Evolutionary conservation across 2,888 invertebrate species (phyloP).

Genomic region (Drosophila melanocephala): DNA sequence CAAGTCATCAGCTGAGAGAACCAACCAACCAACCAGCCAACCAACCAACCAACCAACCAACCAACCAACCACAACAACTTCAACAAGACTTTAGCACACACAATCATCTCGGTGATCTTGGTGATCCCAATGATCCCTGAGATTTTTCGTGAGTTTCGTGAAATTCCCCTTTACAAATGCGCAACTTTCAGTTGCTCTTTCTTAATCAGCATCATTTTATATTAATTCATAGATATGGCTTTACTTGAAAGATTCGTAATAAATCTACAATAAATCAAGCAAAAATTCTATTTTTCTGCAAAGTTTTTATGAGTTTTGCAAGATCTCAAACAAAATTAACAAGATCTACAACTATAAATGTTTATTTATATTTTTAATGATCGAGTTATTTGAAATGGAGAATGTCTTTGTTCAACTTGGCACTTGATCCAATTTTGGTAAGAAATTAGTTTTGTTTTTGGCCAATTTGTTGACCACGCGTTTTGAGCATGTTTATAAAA

Average conservation of each 20-base stretch:
- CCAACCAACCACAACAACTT: slow-evolving; percentile 1
- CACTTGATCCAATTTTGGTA: slow-evolving; percentile 57
- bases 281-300: not conserved
- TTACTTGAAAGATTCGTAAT: not conserved
- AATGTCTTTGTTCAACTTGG: slow-evolving; percentile 44
- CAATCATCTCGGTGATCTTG: slow-evolving; percentile 30
- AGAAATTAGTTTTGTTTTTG: slow-evolving; percentile 37
- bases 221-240: not conserved
- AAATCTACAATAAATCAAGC: not conserved
- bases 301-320: not conserved
- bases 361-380: not conserved
- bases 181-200: slow-evolving; percentile 16
- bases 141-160: not conserved
- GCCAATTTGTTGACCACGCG: slow-evolving; percentile 52
- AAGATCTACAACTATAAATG: not conserved
- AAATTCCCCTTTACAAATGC: not conserved
- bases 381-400: slow-evolving; percentile 17
- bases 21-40: not conserved
- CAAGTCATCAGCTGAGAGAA: slow-evolving; percentile 1
- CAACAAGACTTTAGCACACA: slow-evolving; percentile 4
- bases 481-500: slow-evolving; percentile 24
- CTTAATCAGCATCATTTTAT: not conserved
- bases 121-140: slow-evolving; percentile 13
- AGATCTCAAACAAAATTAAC: not conserved
- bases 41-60: not conserved